A percentile compares a stretch with the other conserved stretches of the same genome.
Evolutionary conservation across 2,797 vertebrate genomes (phyloP).

Genomic region (Helarctos malayanus): DNA sequence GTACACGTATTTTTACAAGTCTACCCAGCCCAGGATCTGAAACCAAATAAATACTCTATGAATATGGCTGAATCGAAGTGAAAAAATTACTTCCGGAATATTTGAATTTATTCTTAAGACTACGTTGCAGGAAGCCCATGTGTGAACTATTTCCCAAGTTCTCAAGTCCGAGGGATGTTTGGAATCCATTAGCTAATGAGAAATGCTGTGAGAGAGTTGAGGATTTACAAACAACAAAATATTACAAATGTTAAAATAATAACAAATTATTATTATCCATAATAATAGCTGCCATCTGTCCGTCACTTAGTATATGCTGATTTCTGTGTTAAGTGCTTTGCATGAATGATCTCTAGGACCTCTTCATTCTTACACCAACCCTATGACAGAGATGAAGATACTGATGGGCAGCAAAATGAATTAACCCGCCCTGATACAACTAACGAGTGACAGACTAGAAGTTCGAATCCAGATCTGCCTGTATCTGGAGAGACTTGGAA

Average conservation of each 20-base stretch:
- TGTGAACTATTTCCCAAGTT: not conserved
- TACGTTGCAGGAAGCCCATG: not conserved
- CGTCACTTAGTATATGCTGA: not conserved
- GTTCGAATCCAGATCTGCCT: not conserved
- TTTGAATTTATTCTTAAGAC: constrained; percentile 38
- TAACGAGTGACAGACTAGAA: not conserved
- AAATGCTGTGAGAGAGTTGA: not conserved
- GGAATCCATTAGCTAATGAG: not conserved
- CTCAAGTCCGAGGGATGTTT: not conserved
- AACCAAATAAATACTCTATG: not conserved
- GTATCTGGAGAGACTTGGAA: constrained; percentile 34
- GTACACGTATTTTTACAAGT: not conserved
- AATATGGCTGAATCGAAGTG: constrained; percentile 13
- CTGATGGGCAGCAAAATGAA: not conserved
- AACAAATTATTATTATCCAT: not conserved
- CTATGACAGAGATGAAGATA: not conserved
- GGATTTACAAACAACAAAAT: not conserved
- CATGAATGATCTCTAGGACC: not conserved
- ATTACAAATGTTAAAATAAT: not conserved
- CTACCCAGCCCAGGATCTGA: not conserved
- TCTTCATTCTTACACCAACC: not conserved
- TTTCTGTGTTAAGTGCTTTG: not conserved
- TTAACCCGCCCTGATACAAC: not conserved
- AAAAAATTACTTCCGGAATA: not conserved
- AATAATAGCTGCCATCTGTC: not conserved